Conservation (phyloP, 2,888 invertebrate genomes). For the Archips crataeganus region DNA sequence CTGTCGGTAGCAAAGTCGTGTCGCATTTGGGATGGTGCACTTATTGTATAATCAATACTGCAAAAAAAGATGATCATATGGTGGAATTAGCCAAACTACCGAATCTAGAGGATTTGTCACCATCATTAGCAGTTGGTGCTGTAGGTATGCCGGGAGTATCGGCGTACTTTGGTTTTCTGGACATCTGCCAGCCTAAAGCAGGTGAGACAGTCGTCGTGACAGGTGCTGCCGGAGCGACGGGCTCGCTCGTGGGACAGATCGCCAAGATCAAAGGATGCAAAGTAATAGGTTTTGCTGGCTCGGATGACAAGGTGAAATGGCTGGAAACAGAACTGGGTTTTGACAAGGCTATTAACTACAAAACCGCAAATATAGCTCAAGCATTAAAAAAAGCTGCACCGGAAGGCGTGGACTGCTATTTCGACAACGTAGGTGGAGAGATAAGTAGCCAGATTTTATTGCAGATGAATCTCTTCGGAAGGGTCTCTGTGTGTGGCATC, state of each 20-base stretch:
- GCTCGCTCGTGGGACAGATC: conserved; percentile 90
- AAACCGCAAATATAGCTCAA: conserved; percentile 82
- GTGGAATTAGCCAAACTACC: conserved; percentile 72
- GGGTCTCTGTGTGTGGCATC: conserved; percentile 87
- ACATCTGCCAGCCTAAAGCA: conserved; percentile 88
- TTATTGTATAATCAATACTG: conserved; percentile 63
- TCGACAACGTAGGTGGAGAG: conserved; percentile 91
- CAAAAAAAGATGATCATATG: conserved; percentile 41
- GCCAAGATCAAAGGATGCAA: conserved; percentile 88
- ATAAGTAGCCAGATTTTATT: conserved; percentile 85
- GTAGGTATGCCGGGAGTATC: conserved; percentile 90
- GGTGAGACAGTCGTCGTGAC: conserved; percentile 90
- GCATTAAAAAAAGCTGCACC: conserved; percentile 88
- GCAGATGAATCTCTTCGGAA: conserved; percentile 87
- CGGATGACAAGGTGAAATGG: conserved; percentile 90
- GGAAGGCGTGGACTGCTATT: conserved; percentile 90
- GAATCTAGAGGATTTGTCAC: conserved; percentile 78
- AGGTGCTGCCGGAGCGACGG: conserved; percentile 91
- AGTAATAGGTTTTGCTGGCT: conserved; percentile 90
- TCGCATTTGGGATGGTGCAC: conserved; percentile 89
- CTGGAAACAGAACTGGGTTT: conserved; percentile 88
- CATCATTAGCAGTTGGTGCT: conserved; percentile 86
- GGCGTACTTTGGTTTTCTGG: conserved; percentile 90
- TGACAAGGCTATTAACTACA: conserved; percentile 91
- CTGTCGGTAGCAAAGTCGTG: conserved; percentile 86